Percentiles rank a stretch among this genome's conserved stretches.
Evolutionary conservation across 2,113 vertebrate genomes (phyloP).

Genomic region (Paedocypris sp.): DNA sequence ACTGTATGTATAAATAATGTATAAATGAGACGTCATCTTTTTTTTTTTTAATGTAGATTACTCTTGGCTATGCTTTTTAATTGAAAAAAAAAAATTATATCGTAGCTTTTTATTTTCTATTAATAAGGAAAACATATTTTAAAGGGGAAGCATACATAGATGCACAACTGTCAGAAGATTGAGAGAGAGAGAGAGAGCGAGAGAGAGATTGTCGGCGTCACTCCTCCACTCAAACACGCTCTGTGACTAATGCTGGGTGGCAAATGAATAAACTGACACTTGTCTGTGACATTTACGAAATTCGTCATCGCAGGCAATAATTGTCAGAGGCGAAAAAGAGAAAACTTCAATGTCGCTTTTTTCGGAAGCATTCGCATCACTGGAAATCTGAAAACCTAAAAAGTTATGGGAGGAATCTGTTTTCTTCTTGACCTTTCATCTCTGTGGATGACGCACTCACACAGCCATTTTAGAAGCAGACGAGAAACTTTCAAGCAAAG

Average conservation of each 20-base stretch:
- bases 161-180: neutral
- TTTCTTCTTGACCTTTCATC: too few species aligned
- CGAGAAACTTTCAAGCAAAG: too few species aligned
- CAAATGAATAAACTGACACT: constrained; percentile 31
- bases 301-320: constrained; percentile 28
- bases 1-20: too few species aligned
- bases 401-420: too few species aligned
- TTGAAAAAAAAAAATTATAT: neutral
- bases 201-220: neutral
- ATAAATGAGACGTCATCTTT: too few species aligned
- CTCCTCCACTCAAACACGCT: constrained; percentile 20
- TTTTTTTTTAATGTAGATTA: too few species aligned
- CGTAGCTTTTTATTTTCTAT: neutral
- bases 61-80: neutral
- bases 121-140: neutral
- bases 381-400: too few species aligned
- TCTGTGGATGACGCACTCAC: too few species aligned
- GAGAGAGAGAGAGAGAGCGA: neutral
- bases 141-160: too few species aligned
- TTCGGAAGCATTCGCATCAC: neutral
- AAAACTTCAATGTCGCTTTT: neutral
- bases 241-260: constrained; percentile 30
- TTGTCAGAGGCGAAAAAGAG: neutral
- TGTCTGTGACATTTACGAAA: constrained; percentile 33
- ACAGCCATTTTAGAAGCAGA: too few species aligned